A percentile compares a stretch with the other conserved stretches of the same genome.
phyloP scores from a whole-genome alignment of 2,888 invertebrate genomes.

The Cryptocephalus moraei region DNA sequence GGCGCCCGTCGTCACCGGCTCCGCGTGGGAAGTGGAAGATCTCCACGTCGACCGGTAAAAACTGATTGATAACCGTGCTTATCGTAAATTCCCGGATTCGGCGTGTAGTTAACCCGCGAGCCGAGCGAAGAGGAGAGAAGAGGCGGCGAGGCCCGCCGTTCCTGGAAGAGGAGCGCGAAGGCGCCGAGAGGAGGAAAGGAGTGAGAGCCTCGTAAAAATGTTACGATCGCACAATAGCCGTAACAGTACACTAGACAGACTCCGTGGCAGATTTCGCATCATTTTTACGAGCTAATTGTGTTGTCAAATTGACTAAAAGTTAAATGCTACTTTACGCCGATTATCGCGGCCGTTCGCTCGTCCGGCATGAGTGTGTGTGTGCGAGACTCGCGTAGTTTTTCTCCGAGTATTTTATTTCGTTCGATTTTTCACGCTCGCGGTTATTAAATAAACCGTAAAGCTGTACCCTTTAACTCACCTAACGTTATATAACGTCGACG shows the following conservation, averaged over 20 bases:
- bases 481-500: too few species aligned
- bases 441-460: background rate
- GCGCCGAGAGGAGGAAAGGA: too few species aligned
- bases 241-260: slow-evolving; percentile 36
- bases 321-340: slow-evolving; percentile 25
- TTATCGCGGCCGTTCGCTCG: slow-evolving; percentile 17
- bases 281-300: slow-evolving; percentile 37
- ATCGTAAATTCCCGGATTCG: too few species aligned
- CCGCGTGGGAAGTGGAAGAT: background rate
- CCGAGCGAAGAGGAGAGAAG: too few species aligned
- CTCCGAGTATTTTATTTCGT: slow-evolving; percentile 1
- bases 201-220: slow-evolving; percentile 21
- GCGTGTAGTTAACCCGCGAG: too few species aligned
- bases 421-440: background rate
- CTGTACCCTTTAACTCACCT: background rate
- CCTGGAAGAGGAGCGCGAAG: too few species aligned
- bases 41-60: too few species aligned
- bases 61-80: too few species aligned
- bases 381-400: slow-evolving; percentile 4
- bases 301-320: slow-evolving; percentile 32
- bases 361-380: slow-evolving; percentile 6
- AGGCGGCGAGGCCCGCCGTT: too few species aligned
- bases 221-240: slow-evolving; percentile 37
- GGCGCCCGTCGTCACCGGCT: too few species aligned
- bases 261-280: slow-evolving; percentile 34